A percentile compares a stretch with the other conserved stretches of the same genome.
These are phyloP conservation scores for Dynastes hyllus DNA, from an alignment of 2,888 invertebrate species.

Conservation along the genomic window DNA sequence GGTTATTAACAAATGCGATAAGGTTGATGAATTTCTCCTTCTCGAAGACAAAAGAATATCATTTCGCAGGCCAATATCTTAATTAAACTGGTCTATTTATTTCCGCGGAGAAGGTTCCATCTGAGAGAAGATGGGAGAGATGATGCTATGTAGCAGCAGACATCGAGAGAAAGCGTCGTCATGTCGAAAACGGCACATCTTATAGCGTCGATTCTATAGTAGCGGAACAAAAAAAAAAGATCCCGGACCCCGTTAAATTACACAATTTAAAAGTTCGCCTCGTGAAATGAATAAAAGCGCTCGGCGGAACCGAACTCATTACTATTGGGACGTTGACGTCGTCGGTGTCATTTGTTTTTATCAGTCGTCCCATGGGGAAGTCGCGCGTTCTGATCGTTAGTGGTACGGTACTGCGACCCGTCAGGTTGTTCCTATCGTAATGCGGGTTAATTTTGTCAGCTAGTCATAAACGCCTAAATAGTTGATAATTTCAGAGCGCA, in stretches of 20 bases:
- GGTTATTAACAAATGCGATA: slow-evolving; percentile 43
- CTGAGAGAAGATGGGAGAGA: slow-evolving; percentile 53
- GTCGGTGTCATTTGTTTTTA: slow-evolving; percentile 71
- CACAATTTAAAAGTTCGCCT: slow-evolving; percentile 72
- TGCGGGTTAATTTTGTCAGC: slow-evolving; percentile 42
- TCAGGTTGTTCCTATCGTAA: slow-evolving; percentile 34
- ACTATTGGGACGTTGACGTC: slow-evolving; percentile 69
- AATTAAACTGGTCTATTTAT: slow-evolving; percentile 73
- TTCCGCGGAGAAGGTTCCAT: slow-evolving; percentile 60
- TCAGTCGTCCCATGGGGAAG: slow-evolving; percentile 65
- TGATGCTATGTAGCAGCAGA: slow-evolving; percentile 41
- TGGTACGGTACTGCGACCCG: slow-evolving; percentile 33
- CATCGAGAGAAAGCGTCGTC: slow-evolving; percentile 45
- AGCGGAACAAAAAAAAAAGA: slow-evolving; percentile 65
- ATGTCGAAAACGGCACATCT: slow-evolving; percentile 54
- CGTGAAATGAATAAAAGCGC: slow-evolving; percentile 72
- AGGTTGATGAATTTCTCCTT: slow-evolving; percentile 41
- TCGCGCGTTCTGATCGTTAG: slow-evolving; percentile 52
- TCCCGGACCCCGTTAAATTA: slow-evolving; percentile 67
- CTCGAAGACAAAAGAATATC: slow-evolving; percentile 70
- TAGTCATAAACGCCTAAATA: slow-evolving; percentile 12
- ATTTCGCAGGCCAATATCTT: slow-evolving; percentile 69
- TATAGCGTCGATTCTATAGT: slow-evolving; percentile 47
- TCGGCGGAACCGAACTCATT: slow-evolving; percentile 68
- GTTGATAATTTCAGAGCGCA: slow-evolving; percentile 20